A percentile compares a stretch with the other conserved stretches of the same genome.
Conservation (phyloP, 1,140 invertebrate genomes). For the Coenobita brevimanus region DNA sequence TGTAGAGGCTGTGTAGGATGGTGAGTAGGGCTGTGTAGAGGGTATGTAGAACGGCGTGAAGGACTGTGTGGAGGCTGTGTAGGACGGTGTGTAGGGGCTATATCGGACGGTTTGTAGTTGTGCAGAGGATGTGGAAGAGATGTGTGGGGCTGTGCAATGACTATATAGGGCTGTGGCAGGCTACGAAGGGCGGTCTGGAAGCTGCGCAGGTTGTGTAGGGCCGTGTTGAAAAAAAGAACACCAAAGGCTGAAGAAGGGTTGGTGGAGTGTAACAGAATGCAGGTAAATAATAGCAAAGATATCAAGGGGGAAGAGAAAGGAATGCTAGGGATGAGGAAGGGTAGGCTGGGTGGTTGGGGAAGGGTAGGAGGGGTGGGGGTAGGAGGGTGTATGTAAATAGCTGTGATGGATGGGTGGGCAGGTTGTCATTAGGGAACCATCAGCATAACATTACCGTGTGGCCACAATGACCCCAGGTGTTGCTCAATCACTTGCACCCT, state of each 20-base stretch:
- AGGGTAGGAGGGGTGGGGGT: neutral
- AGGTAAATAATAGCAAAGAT: neutral
- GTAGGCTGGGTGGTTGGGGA: neutral
- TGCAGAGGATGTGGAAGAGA: too few species aligned
- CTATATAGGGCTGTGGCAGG: too few species aligned
- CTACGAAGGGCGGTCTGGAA: too few species aligned
- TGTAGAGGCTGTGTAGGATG: too few species aligned
- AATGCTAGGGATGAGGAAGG: neutral
- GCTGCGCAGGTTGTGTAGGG: too few species aligned
- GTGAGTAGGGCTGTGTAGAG: too few species aligned
- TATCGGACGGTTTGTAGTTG: neutral
- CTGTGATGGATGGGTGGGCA: slow-evolving; percentile 49
- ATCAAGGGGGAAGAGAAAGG: neutral
- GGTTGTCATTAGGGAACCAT: slow-evolving; percentile 57
- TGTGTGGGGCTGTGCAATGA: too few species aligned
- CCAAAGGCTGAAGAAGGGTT: too few species aligned
- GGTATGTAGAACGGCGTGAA: neutral
- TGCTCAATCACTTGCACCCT: slow-evolving; percentile 53
- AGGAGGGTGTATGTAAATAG: slow-evolving; percentile 17
- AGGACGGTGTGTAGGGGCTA: too few species aligned
- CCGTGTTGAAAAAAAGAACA: neutral
- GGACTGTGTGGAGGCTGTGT: neutral
- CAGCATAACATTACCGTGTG: slow-evolving; percentile 52
- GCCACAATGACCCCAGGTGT: slow-evolving; percentile 57
- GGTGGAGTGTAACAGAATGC: neutral